Conservation (phyloP, 1,140 invertebrate species). For the Aradophagus sp. region DNA sequence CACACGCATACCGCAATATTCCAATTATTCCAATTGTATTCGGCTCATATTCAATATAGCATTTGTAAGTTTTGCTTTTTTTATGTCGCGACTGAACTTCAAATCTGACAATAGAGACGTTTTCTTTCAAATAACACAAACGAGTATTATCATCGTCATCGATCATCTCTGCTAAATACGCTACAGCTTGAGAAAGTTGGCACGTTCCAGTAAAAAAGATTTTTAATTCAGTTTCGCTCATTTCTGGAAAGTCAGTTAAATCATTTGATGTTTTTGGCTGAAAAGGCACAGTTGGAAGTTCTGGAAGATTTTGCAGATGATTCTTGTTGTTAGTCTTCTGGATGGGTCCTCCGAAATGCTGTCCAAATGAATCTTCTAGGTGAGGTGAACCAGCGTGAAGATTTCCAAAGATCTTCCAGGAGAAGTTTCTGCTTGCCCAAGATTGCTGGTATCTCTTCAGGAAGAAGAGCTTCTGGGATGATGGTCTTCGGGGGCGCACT, state of each 20-base stretch:
- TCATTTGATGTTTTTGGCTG: too few species aligned
- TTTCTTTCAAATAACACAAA: constrained; percentile 31
- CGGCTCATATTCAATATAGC: constrained; percentile 49
- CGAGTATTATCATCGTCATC: constrained; percentile 33
- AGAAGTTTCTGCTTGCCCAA: too few species aligned
- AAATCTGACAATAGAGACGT: constrained; percentile 36
- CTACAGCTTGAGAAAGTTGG: constrained; percentile 42
- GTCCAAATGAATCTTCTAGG: too few species aligned
- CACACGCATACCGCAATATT: constrained; percentile 37
- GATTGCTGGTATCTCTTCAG: too few species aligned
- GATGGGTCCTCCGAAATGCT: too few species aligned
- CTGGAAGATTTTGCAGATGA: too few species aligned
- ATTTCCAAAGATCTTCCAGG: too few species aligned
- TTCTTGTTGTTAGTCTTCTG: too few species aligned
- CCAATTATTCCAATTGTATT: constrained; percentile 31
- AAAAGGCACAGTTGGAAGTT: constrained; percentile 24
- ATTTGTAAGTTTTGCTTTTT: constrained; percentile 40
- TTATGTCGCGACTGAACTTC: constrained; percentile 47
- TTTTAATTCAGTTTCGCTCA: constrained; percentile 40
- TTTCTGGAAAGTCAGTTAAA: constrained; percentile 49
- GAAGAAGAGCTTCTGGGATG: too few species aligned
- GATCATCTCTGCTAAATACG: constrained; percentile 50
- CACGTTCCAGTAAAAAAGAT: constrained; percentile 46
- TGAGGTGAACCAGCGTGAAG: too few species aligned
- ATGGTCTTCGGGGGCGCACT: too few species aligned